Base-by-base conservation (phyloP, 2,113 vertebrate genomes). In the Tinamus guttatus region DNA sequence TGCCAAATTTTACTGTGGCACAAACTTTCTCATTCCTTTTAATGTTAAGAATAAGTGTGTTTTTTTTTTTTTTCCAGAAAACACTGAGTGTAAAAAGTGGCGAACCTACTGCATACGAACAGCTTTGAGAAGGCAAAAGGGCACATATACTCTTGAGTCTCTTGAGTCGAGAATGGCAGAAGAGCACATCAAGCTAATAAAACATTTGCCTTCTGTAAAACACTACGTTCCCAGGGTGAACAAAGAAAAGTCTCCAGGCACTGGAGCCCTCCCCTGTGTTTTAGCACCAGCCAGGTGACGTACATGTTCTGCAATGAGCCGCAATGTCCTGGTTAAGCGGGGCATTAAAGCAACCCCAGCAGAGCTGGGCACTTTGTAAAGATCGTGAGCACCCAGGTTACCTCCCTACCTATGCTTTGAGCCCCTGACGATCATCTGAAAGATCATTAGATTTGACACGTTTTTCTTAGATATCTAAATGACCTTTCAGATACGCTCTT, bases 401-500 rank as follows among this genome's bases (percentile, higher is more conserved):
- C 89, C 65, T 91, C 87, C 60, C 36, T 56, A 64, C 80, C 65
- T 77, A 43, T 58, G 71, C 40, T 56, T 7, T 52, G 59, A 82
- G 87, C 15, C 51, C 67, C 94, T 95, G 60, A 32, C 34, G 38
- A 85, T 78, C 87, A 78, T 64, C 74, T 77, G 83, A 89, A 95
- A 95, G 91, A 93, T 96, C 86, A 95, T 78, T 70, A 94, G 84
- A 86, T 59, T 90, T 93, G 89, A 94, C 95, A 96, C 4, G 2
- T 62, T 77, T 59, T 63, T 92, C 89, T 89, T 74, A 58, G 60
- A 79, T 38, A 85, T 80, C 90, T 59, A 89, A 93, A 65, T 95
- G 90, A 97, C 93, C 94, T 97, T 97, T 97, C 58, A 73, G 79
- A 91, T 85, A 76, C 0, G 85, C 80, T 93, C 43, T 93, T 94